phyloP scores from a whole-genome alignment of 1,140 invertebrate species.

The Eupristina koningsbergeri region DNA sequence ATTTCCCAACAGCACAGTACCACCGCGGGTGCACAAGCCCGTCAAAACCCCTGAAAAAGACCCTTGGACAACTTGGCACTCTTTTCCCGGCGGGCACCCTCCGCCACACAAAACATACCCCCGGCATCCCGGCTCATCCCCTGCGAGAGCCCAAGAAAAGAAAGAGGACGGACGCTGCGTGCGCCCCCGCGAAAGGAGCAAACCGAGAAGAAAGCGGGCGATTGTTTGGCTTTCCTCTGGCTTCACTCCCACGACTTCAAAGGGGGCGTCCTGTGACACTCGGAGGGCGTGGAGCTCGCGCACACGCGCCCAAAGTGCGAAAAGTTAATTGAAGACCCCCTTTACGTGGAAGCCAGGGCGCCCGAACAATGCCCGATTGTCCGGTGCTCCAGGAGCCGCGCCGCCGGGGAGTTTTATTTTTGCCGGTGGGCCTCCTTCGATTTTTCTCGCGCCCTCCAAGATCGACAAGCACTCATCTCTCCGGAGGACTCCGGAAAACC shows the following conservation, averaged over 20 bases:
- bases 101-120: slow-evolving; percentile 11
- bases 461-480: neutral
- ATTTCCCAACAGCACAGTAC: slow-evolving; percentile 39
- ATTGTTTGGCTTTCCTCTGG: neutral
- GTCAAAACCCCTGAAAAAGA: slow-evolving; percentile 40
- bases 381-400: neutral
- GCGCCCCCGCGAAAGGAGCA: neutral
- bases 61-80: slow-evolving; percentile 6
- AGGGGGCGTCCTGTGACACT: slow-evolving; percentile 30
- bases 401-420: slow-evolving; percentile 43
- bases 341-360: neutral
- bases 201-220: neutral
- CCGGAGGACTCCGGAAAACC: neutral
- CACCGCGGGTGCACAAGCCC: slow-evolving; percentile 10
- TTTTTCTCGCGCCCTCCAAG: neutral
- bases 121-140: neutral
- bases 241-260: slow-evolving; percentile 51
- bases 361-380: slow-evolving; percentile 25
- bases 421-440: neutral
- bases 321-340: slow-evolving; percentile 48
- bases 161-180: neutral
- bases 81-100: slow-evolving; percentile 11
- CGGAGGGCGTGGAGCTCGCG: slow-evolving; percentile 48
- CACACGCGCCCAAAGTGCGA: slow-evolving; percentile 55
- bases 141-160: neutral